phyloP scores from a whole-genome alignment of 2,888 invertebrate genomes.

The Drosophila anomelani region DNA sequence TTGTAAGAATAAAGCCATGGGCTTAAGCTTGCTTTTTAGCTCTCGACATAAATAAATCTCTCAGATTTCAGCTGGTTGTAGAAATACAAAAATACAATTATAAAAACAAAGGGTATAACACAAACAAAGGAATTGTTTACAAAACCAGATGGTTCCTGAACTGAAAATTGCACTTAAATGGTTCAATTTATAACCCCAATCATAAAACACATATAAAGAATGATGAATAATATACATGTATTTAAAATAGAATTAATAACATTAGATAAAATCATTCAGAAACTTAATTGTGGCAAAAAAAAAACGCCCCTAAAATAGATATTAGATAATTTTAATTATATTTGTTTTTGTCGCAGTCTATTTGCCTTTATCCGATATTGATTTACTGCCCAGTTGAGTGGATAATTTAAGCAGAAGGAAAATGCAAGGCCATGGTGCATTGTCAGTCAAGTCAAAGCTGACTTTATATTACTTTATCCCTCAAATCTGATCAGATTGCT shows the following conservation, averaged over 20 bases:
- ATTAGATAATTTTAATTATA: background rate
- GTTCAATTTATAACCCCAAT: background rate
- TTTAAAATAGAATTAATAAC: background rate
- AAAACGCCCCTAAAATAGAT: background rate
- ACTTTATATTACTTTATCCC: constrained; percentile 6
- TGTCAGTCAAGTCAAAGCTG: background rate
- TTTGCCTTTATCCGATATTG: constrained; percentile 8
- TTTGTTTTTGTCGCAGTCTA: constrained; percentile 3
- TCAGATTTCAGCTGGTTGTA: background rate
- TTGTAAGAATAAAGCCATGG: background rate
- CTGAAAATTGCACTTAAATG: background rate
- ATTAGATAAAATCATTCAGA: too few relatives aligned
- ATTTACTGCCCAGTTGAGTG: constrained; percentile 13
- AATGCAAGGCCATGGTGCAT: background rate
- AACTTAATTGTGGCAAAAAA: background rate
- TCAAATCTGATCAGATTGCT: constrained; percentile 11
- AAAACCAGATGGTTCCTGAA: background rate
- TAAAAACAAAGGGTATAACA: background rate
- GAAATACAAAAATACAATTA: background rate
- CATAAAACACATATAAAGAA: background rate
- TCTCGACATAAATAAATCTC: background rate
- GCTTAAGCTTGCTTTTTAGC: background rate
- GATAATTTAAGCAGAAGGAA: constrained; percentile 11
- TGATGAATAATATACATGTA: background rate
- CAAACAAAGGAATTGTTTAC: background rate